A percentile compares a stretch with the other conserved stretches of the same genome.
Evolutionary conservation across 2,113 vertebrate genomes (phyloP).

Genomic region (Hemicordylus capensis): DNA sequence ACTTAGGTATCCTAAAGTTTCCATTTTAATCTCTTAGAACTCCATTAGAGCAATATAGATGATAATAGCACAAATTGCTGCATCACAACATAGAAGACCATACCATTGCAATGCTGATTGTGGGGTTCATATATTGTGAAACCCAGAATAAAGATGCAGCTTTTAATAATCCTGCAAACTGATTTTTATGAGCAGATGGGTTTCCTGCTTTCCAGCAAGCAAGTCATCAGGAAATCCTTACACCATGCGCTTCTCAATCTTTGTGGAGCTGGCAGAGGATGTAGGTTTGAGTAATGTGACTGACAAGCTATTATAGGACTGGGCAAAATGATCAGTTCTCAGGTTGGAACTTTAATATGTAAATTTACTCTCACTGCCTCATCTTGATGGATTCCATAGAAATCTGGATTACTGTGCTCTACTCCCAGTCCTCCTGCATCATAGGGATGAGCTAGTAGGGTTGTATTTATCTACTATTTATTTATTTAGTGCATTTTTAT

Average conservation of each 20-base stretch:
- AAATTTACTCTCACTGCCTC: not conserved
- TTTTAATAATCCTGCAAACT: not conserved
- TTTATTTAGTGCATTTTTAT: too few relatives aligned
- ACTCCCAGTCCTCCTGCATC: not conserved
- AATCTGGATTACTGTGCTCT: not conserved
- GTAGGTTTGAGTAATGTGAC: not conserved
- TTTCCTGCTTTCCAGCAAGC: not conserved
- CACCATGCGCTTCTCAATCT: not conserved
- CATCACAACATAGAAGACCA: not conserved
- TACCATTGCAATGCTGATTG: not conserved
- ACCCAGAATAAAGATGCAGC: not conserved
- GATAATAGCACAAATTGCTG: fast-evolving
- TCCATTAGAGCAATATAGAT: not conserved
- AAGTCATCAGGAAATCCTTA: not conserved
- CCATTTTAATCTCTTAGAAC: not conserved
- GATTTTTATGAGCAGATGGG: not conserved
- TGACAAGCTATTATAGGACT: not conserved
- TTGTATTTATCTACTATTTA: too few relatives aligned
- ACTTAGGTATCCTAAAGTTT: not conserved
- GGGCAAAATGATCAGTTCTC: not conserved
- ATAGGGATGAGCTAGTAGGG: not conserved
- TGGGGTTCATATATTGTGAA: not conserved
- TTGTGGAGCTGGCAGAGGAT: not conserved
- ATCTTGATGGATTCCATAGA: not conserved
- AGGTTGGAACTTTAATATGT: too few relatives aligned